Conservation (phyloP, 2,797 vertebrate species). For the Peromyscus attwateri region DNA sequence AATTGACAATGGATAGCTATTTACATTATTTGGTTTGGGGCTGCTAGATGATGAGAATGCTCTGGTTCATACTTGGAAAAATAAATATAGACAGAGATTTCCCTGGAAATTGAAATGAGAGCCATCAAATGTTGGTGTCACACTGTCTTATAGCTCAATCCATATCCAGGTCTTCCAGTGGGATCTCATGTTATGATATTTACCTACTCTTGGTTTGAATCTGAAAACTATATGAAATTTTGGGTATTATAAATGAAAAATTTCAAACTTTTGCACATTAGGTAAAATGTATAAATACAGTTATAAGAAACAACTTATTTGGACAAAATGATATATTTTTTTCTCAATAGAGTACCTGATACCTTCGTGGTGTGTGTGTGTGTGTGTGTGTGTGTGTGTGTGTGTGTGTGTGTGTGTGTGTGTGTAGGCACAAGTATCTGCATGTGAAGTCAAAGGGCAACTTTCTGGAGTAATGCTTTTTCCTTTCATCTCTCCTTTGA, state of each 20-base stretch:
- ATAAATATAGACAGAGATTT: constrained; percentile 22
- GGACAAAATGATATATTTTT: constrained; percentile 56
- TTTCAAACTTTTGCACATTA: constrained; percentile 44
- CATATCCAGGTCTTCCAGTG: neutral
- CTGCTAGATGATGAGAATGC: constrained; percentile 21
- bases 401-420: neutral
- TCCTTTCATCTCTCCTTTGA: neutral
- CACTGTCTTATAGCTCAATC: constrained; percentile 30
- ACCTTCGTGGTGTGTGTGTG: neutral
- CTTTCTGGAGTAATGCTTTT: neutral
- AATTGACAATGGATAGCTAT: constrained; percentile 10
- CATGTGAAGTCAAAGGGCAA: neutral
- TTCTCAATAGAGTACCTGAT: neutral
- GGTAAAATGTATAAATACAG: constrained; percentile 30
- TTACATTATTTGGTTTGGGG: constrained; percentile 11
- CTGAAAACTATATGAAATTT: neutral
- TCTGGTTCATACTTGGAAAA: constrained; percentile 16
- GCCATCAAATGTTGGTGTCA: neutral
- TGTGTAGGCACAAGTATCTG: neutral
- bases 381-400: neutral
- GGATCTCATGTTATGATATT: neutral
- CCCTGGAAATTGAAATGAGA: constrained; percentile 22
- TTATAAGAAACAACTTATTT: constrained; percentile 41
- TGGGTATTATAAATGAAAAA: neutral
- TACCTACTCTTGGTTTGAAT: neutral